Evolutionary conservation across 2,888 invertebrate species (phyloP).

Genomic region (Mantis religiosa): DNA sequence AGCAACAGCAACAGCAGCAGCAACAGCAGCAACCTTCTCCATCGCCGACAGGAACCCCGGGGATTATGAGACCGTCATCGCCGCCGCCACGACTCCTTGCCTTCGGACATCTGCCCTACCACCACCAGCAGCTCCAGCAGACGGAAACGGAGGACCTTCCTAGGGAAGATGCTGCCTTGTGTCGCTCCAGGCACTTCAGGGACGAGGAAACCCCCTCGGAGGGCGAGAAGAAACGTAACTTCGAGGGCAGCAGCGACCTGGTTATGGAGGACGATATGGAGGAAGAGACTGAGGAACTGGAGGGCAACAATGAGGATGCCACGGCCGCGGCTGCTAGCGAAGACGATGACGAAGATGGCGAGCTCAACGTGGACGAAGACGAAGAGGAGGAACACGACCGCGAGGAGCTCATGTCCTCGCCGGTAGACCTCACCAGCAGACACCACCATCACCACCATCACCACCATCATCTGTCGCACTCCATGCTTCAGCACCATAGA

Average conservation of each 20-base stretch:
- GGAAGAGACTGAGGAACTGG: background rate
- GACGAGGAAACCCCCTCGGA: background rate
- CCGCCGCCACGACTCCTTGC: slow-evolving; percentile 13
- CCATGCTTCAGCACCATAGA: slow-evolving; percentile 12
- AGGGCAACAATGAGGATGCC: background rate
- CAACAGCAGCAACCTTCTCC: background rate
- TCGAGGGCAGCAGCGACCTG: background rate
- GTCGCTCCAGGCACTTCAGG: background rate
- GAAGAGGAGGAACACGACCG: slow-evolving; percentile 26
- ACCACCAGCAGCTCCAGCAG: background rate
- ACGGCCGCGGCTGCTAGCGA: background rate
- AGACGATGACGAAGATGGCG: slow-evolving; percentile 22
- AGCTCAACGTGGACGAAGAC: slow-evolving; percentile 29
- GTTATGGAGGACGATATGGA: slow-evolving; percentile 20
- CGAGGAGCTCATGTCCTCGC: slow-evolving; percentile 18
- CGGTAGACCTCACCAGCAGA: slow-evolving; percentile 31
- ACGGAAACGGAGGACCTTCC: background rate
- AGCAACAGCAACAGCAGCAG: slow-evolving; percentile 1
- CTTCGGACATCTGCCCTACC: slow-evolving; percentile 17
- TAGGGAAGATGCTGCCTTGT: background rate
- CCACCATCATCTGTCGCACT: background rate
- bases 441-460: background rate
- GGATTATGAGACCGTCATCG: background rate
- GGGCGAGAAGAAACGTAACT: background rate
- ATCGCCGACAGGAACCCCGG: background rate